Base-by-base conservation (phyloP, 92 coral and sea anemone genomes). In the Meandrina meandrites region DNA sequence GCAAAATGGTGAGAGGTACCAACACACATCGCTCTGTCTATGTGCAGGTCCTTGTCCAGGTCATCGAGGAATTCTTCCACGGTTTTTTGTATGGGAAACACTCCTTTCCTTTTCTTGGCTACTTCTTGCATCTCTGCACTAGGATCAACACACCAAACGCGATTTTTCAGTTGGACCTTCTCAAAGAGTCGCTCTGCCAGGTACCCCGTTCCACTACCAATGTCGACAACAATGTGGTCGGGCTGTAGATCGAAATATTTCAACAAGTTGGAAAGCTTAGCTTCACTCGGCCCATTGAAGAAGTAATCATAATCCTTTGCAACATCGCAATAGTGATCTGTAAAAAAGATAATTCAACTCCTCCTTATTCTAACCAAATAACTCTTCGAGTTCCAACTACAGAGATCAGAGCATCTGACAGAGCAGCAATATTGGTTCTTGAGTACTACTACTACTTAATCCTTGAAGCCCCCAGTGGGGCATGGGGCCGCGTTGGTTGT, bases 71-170 rank as follows among this genome's bases (percentile, higher is more conserved):
- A 67, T 28, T 45, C 75, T 24, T 81, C 84, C 24, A 37, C 84
- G 30, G 75, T 21, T 64, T 64, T 64, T 15, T 30, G 36, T 4
- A 81, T 8, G 42, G 84, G 50, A 24, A 56, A n/a, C 28, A 81
- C 75, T 12, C 76, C 84, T 36, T 37, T 45, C 60, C 42, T 81
- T 81, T n/a, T 7, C 84, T 36, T 64, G 56, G 84, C 75, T n/a
- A 22, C 24, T 81, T 22, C 75, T 47, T 81, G 76, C 84, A 81
- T 81, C 17, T 68, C 76, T 58, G 76, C 48, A 36, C 36, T 10
- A 17, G 84, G 84, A 37, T 81, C 84, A 24, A 81, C 76, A 28
- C 84, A 81, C 75, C 84, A 81, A 28, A 81, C 66, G 74, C 60
- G 75, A 37, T 24, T 68, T 62, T 64, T 81, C 70, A 81, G 84